These are phyloP conservation scores for Dryoscopus gambensis DNA, from an alignment of 2,113 vertebrate species.

Conservation along the genomic window DNA sequence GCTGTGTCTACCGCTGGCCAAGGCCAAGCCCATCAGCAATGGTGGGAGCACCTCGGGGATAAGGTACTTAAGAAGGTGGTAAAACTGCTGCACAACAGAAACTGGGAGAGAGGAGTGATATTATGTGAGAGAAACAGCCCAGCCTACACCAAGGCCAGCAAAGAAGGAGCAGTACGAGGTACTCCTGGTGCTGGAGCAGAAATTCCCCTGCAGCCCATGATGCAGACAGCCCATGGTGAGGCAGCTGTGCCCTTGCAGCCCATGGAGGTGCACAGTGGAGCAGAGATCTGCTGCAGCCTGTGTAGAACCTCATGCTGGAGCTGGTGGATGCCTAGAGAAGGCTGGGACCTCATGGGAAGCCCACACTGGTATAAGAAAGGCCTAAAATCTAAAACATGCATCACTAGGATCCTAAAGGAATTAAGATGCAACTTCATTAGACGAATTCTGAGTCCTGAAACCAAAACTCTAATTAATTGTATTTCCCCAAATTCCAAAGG, in stretches of 20 bases:
- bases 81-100: background rate
- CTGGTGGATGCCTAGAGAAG: background rate
- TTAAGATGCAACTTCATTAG: background rate
- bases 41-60: background rate
- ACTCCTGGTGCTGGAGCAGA: accelerated
- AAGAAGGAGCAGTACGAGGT: background rate
- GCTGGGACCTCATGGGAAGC: background rate
- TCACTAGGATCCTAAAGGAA: background rate
- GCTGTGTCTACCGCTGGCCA: background rate
- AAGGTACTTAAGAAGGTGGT: background rate
- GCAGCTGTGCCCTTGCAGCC: background rate
- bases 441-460: background rate
- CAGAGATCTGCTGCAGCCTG: background rate
- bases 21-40: background rate
- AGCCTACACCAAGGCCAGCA: accelerated
- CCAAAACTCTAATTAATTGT: background rate
- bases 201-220: background rate
- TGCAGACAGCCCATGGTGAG: background rate
- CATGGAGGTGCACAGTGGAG: too few species aligned
- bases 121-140: background rate
- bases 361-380: background rate
- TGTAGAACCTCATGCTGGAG: background rate
- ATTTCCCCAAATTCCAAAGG: background rate
- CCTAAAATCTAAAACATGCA: background rate
- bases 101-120: background rate